phyloP scores from a whole-genome alignment of 2,113 vertebrate genomes.

The Elephantulus edwardii region DNA sequence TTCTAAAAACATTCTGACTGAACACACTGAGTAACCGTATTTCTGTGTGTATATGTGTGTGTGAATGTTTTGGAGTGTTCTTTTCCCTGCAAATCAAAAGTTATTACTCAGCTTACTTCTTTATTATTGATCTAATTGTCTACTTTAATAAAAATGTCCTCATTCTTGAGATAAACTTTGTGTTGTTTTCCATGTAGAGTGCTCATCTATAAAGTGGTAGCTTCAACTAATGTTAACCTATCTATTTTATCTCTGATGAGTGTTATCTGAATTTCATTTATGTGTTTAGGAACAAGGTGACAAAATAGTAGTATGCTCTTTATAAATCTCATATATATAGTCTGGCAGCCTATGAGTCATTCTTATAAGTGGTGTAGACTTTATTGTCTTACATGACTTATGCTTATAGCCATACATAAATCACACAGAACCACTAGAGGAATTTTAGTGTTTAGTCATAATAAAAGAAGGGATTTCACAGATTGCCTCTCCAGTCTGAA shows the following conservation, averaged over 20 bases:
- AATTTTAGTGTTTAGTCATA: constrained; percentile 49
- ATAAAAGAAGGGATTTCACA: constrained; percentile 54
- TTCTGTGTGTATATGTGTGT: background rate
- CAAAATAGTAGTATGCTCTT: constrained; percentile 33
- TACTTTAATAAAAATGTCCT: background rate
- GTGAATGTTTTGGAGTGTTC: background rate
- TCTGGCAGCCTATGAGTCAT: constrained; percentile 44
- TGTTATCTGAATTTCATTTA: constrained; percentile 56
- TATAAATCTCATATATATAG: constrained; percentile 61
- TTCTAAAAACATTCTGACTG: too few species aligned
- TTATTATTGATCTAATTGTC: constrained; percentile 17
- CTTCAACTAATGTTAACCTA: constrained; percentile 23
- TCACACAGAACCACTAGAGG: constrained; percentile 46
- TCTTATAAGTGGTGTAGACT: constrained; percentile 58
- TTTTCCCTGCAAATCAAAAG: background rate
- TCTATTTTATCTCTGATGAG: constrained; percentile 33
- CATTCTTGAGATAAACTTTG: background rate
- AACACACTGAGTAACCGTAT: too few species aligned
- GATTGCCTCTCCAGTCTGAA: constrained; percentile 39
- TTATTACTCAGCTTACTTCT: background rate
- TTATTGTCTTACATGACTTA: constrained; percentile 69
- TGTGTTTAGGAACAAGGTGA: constrained; percentile 33
- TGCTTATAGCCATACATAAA: constrained; percentile 58
- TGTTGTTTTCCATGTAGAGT: background rate
- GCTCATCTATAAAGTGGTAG: constrained; percentile 1